These are phyloP conservation scores for Stegostoma tigrinum DNA, from an alignment of 2,113 vertebrate genomes.

Conservation along the genomic window DNA sequence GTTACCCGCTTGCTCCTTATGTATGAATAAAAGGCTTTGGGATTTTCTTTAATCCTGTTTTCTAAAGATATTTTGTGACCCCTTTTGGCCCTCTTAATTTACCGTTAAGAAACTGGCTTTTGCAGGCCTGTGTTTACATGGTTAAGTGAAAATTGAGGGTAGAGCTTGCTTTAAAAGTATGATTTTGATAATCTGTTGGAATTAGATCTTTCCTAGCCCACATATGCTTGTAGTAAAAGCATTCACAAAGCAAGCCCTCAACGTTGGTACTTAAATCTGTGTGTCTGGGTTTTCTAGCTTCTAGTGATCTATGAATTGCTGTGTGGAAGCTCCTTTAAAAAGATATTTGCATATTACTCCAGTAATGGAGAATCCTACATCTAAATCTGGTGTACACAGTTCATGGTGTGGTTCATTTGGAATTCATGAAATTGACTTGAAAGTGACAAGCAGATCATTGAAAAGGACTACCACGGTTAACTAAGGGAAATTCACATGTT, in stretches of 20 bases:
- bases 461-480: slow-evolving; percentile 23
- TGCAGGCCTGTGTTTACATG: not conserved
- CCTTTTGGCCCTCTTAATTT: no score
- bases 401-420: slow-evolving; percentile 26
- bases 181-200: not conserved
- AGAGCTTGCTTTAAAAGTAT: not conserved
- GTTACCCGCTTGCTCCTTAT: no score
- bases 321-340: not conserved
- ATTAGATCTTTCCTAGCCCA: not conserved
- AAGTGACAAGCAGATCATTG: slow-evolving; percentile 35
- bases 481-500: slow-evolving; percentile 28
- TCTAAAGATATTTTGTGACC: no score
- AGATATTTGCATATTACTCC: slow-evolving; percentile 20
- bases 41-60: no score
- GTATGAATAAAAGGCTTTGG: no score
- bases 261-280: not conserved
- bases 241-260: not conserved
- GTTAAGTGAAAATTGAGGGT: not conserved
- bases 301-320: not conserved
- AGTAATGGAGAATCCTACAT: not conserved
- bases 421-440: slow-evolving; percentile 36
- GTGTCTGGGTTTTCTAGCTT: not conserved
- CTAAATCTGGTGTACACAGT: slow-evolving; percentile 1
- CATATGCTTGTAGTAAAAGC: not conserved
- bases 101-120: not conserved